phyloP scores from a whole-genome alignment of 2,113 vertebrate species.

The Microtus richardsoni region DNA sequence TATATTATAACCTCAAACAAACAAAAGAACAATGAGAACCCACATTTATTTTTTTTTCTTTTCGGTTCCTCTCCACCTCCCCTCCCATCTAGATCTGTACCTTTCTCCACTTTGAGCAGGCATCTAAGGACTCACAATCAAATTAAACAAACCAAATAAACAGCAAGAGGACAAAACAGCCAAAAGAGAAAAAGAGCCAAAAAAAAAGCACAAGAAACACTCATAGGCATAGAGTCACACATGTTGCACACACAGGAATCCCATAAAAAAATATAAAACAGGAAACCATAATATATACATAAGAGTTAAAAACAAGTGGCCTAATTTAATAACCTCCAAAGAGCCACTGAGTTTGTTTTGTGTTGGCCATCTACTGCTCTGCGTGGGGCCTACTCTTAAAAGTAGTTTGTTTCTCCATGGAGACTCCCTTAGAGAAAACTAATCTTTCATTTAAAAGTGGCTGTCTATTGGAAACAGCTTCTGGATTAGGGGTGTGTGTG shows the following conservation, averaged over 20 bases:
- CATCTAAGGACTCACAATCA: neutral
- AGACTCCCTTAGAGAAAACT: neutral
- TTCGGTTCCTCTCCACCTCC: neutral
- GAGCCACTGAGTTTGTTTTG: neutral
- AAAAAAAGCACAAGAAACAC: neutral
- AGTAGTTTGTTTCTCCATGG: neutral
- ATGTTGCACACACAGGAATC: neutral
- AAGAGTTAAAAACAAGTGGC: neutral
- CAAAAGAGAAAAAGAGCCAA: neutral
- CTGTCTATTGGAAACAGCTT: neutral
- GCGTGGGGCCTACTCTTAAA: neutral
- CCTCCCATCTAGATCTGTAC: neutral
- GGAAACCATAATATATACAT: neutral
- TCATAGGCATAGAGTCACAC: neutral
- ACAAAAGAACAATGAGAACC: neutral
- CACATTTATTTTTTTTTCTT: neutral
- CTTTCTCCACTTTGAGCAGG: neutral
- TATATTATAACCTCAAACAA: neutral
- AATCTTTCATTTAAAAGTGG: neutral
- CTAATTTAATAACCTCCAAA: neutral
- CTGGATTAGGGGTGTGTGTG: neutral
- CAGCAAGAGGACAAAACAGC: neutral
- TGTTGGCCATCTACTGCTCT: neutral
- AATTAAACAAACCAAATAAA: neutral
- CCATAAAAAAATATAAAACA: neutral